Percentiles rank a stretch among this genome's conserved stretches.
Conservation (phyloP, 2,113 vertebrate species). For the Syrmaticus mikado region DNA sequence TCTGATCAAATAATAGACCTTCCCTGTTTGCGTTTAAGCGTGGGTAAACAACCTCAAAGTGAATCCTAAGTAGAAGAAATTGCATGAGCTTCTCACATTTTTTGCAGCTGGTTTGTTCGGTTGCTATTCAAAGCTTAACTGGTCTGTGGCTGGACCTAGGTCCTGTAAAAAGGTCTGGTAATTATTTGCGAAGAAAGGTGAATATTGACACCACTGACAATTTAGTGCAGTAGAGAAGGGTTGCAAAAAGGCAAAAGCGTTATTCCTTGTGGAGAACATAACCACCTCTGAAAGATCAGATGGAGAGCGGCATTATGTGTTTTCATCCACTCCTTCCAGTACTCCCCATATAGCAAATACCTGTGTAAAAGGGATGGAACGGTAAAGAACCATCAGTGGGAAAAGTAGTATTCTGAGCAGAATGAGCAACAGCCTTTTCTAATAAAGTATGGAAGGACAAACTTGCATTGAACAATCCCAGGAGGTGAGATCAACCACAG, state of each 20-base stretch:
- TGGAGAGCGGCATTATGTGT: background rate
- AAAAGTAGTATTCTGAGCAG: background rate
- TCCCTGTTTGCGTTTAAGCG: slow-evolving; percentile 42
- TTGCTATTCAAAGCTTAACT: background rate
- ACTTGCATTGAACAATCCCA: background rate
- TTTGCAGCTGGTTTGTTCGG: background rate
- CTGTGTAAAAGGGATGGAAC: background rate
- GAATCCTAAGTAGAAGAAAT: slow-evolving; percentile 49
- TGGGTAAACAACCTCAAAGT: slow-evolving; percentile 54
- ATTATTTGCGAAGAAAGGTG: slow-evolving; percentile 18
- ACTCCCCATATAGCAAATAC: background rate
- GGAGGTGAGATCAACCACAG: background rate
- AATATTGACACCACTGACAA: slow-evolving; percentile 7
- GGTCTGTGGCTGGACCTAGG: background rate
- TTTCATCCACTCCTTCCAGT: background rate
- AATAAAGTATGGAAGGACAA: background rate
- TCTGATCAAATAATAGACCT: slow-evolving; percentile 59
- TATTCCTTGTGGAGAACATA: background rate
- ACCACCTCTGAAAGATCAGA: background rate
- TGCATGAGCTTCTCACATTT: background rate
- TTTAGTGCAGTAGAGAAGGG: background rate
- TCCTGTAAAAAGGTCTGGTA: background rate
- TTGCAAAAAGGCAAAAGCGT: background rate
- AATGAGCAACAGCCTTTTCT: background rate
- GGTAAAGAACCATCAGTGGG: background rate